Evolutionary conservation across 2,113 vertebrate species (phyloP).

Genomic region (Rhadina sibilatrix): DNA sequence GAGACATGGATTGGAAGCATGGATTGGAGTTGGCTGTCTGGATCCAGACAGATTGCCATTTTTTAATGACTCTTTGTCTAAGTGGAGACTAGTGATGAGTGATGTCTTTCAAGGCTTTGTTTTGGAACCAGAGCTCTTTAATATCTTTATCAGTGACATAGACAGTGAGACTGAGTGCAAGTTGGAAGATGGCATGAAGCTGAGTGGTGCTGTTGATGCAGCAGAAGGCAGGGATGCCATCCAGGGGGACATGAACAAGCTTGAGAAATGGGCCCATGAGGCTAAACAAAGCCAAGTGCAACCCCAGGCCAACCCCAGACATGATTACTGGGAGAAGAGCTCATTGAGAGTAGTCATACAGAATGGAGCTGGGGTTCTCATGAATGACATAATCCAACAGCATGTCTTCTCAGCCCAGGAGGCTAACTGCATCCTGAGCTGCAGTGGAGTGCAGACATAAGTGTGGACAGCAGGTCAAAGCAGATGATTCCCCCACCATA

Average conservation of each 20-base stretch:
- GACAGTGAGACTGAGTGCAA: too few species aligned
- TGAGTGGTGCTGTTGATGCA: neutral
- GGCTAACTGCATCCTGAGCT: neutral
- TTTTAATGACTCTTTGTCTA: neutral
- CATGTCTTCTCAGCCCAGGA: too few species aligned
- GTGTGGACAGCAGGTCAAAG: neutral
- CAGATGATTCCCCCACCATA: neutral
- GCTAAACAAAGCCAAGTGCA: neutral
- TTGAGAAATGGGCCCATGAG: neutral
- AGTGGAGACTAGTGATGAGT: neutral
- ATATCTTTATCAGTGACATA: neutral
- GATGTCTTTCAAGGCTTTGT: neutral
- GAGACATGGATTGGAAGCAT: neutral
- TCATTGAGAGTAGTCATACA: neutral
- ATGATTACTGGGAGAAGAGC: neutral
- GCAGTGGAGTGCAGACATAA: neutral
- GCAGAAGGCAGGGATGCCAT: neutral
- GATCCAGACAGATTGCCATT: rapidly evolving
- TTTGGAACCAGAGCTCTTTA: neutral
- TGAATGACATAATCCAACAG: neutral
- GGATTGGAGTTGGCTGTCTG: neutral
- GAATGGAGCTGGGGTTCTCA: neutral
- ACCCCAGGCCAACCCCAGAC: rapidly evolving
- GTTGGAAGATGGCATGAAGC: neutral
- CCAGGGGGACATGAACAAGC: neutral